Evolutionary conservation across 2,113 vertebrate genomes (phyloP).

Genomic region (Lepus europaeus): DNA sequence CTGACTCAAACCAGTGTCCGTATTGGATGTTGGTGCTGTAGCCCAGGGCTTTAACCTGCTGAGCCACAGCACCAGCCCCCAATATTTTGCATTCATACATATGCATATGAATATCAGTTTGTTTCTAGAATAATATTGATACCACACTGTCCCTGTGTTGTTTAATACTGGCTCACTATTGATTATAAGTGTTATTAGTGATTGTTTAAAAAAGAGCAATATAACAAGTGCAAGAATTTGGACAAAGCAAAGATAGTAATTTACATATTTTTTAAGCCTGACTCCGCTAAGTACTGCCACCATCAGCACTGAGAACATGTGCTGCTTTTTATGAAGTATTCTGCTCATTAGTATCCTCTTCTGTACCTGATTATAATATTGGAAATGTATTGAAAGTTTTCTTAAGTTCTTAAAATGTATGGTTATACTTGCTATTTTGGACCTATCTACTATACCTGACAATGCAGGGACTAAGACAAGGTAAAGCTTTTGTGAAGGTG

Average conservation of each 20-base stretch:
- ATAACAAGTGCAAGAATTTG: not conserved
- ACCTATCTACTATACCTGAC: constrained; percentile 3
- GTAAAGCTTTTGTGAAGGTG: not conserved
- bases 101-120: not conserved
- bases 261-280: not conserved
- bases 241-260: not conserved
- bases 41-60: no score
- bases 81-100: not conserved
- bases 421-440: constrained; percentile 25
- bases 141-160: not conserved
- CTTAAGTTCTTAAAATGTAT: constrained; percentile 29
- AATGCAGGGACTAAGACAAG: constrained; percentile 29
- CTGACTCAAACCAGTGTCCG: no score
- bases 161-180: not conserved
- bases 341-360: not conserved
- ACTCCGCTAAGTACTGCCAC: not conserved
- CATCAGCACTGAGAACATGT: constrained; percentile 18
- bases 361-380: not conserved
- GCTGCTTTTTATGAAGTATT: constrained; percentile 46
- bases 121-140: constrained; percentile 3
- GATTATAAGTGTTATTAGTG: not conserved
- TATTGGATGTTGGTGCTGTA: no score
- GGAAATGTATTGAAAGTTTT: not conserved
- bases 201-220: constrained; percentile 44
- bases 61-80: no score